Conservation (phyloP, 1,140 invertebrate species). For the Probaryconus sp. region DNA sequence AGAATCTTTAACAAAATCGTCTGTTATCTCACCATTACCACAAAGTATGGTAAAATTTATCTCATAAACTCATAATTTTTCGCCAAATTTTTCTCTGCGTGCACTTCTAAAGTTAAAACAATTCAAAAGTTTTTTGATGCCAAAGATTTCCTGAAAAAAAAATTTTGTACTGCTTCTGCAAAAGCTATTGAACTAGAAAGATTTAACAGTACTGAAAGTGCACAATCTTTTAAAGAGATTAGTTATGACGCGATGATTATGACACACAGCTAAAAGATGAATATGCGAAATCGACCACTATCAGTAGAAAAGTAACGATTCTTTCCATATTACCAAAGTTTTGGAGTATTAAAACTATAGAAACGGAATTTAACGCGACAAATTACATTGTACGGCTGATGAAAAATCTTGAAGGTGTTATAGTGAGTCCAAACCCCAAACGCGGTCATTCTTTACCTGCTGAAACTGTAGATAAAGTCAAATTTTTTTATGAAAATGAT, state of each 20-base stretch:
- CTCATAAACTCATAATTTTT: too few relatives aligned
- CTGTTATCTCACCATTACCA: too few relatives aligned
- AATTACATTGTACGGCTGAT: constrained; percentile 2
- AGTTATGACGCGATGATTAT: constrained; percentile 9
- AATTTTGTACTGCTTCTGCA: constrained; percentile 3
- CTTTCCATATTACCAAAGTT: constrained; percentile 2
- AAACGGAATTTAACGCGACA: constrained; percentile 5
- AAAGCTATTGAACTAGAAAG: constrained; percentile 11
- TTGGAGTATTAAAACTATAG: constrained; percentile 9
- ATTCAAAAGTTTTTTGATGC: too few relatives aligned
- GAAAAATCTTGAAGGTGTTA: constrained; percentile 2
- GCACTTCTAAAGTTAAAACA: too few relatives aligned
- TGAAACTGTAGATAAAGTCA: neutral
- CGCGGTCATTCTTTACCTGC: neutral
- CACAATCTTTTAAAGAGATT: constrained; percentile 13
- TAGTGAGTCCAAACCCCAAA: constrained; percentile 5
- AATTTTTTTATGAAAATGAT: constrained; percentile 6
- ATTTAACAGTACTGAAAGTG: neutral
- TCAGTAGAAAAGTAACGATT: constrained; percentile 1
- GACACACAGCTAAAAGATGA: constrained; percentile 16
- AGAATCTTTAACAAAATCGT: too few relatives aligned
- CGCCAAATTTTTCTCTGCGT: too few relatives aligned
- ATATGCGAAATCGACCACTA: neutral
- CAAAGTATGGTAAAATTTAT: too few relatives aligned
- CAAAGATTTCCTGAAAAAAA: constrained; percentile 8